Percentiles rank a stretch among this genome's conserved stretches.
Evolutionary conservation across 92 coral and sea anemone genomes (phyloP).

Genomic region (Meandrina meandrites): DNA sequence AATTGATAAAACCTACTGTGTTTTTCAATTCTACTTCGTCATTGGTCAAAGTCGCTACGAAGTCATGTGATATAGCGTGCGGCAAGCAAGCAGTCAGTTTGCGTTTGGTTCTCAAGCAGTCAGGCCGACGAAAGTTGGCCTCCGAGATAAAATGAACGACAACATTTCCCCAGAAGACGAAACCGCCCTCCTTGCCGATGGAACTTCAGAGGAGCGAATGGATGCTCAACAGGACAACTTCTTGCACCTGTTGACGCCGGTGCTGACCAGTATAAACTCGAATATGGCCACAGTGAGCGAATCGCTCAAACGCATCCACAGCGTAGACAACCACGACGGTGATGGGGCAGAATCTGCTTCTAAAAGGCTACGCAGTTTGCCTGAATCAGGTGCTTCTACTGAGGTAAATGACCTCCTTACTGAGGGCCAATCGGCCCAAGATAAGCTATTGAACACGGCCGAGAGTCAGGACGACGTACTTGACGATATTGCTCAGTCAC

Average conservation of each 20-base stretch:
- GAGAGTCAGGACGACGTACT: neutral
- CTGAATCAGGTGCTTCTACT: conserved; percentile 1
- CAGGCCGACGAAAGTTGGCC: conserved; percentile 36
- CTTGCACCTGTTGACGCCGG: neutral
- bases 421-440: neutral
- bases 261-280: neutral
- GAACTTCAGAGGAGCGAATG: neutral
- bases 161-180: neutral
- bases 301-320: neutral
- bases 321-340: neutral
- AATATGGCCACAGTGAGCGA: conserved; percentile 8
- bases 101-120: conserved; percentile 43
- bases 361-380: neutral
- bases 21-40: conserved; percentile 26
- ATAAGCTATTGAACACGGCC: neutral
- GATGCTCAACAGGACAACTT: neutral
- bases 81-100: conserved; percentile 49
- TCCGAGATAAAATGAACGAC: neutral
- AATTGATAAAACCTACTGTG: no score
- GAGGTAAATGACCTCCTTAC: conserved; percentile 11
- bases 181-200: neutral
- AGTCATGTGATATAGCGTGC: conserved; percentile 17
- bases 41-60: conserved; percentile 23
- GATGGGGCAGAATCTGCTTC: neutral
- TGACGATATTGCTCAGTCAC: no score